Evolutionary conservation across 2,888 invertebrate genomes (phyloP).

Genomic region (Eupithecia dodoneata): DNA sequence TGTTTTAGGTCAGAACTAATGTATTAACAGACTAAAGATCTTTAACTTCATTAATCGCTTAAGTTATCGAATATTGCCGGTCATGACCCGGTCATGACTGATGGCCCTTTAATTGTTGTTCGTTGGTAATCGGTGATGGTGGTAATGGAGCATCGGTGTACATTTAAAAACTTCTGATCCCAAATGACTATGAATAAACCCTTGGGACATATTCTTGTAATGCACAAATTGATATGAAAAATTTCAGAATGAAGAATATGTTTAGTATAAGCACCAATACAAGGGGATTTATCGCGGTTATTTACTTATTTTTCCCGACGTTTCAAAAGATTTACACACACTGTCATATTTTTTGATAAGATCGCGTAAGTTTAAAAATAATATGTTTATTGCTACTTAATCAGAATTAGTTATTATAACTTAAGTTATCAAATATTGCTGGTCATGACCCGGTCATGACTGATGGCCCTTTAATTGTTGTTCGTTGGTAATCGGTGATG

Average conservation of each 20-base stretch:
- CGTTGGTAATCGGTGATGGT: background rate
- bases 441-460: slow-evolving; percentile 1
- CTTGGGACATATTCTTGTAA: background rate
- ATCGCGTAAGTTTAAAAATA: too few species aligned
- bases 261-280: too few species aligned
- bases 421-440: background rate
- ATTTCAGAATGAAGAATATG: too few species aligned
- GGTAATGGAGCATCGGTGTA: slow-evolving; percentile 9
- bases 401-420: background rate
- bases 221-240: background rate
- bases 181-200: background rate
- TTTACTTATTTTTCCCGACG: too few species aligned
- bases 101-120: slow-evolving; percentile 16
- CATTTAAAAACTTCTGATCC: background rate
- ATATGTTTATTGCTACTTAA: too few species aligned
- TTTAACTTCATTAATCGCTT: background rate
- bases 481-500: background rate
- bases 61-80: background rate
- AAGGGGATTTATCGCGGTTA: too few species aligned
- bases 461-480: slow-evolving; percentile 16
- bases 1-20: background rate
- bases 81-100: slow-evolving; percentile 5
- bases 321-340: too few species aligned
- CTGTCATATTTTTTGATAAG: too few species aligned
- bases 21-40: background rate